A percentile compares a stretch with the other conserved stretches of the same genome.
Conservation (phyloP, 2,797 vertebrate species). For the Chaunax sp. region DNA sequence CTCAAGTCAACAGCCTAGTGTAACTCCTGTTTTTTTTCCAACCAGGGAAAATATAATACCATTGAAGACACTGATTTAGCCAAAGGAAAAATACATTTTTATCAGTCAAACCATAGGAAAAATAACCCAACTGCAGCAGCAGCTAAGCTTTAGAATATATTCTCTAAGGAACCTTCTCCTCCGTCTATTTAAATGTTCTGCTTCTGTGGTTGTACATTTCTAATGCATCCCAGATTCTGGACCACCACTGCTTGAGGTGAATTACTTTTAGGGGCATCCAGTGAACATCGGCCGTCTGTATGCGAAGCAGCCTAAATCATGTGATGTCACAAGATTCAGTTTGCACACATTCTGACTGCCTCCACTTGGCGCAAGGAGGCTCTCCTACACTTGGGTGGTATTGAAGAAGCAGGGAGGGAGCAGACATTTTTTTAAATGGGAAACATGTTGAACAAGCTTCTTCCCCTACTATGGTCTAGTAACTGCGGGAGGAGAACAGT, state of each 20-base stretch:
- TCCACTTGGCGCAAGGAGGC: slow-evolving; percentile 62
- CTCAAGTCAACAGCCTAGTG: background rate
- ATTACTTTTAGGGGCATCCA: slow-evolving; percentile 52
- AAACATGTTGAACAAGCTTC: slow-evolving; percentile 87
- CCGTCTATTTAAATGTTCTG: slow-evolving; percentile 48
- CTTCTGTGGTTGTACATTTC: slow-evolving; percentile 57
- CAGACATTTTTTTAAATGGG: slow-evolving; percentile 67
- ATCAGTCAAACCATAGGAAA: slow-evolving; percentile 14
- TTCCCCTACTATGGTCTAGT: slow-evolving; percentile 80
- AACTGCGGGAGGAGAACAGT: slow-evolving; percentile 82
- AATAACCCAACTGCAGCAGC: slow-evolving; percentile 10
- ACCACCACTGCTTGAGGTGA: slow-evolving; percentile 72
- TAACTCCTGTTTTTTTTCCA: background rate
- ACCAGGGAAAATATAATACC: background rate
- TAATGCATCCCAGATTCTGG: slow-evolving; percentile 72
- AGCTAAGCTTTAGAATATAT: slow-evolving; percentile 4
- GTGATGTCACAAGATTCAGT: slow-evolving; percentile 80
- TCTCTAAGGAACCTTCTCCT: slow-evolving; percentile 19
- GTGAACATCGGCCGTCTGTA: slow-evolving; percentile 67
- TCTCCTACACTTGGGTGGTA: slow-evolving; percentile 84
- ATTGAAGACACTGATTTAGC: slow-evolving; percentile 2
- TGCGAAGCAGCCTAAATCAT: slow-evolving; percentile 80
- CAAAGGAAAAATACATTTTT: slow-evolving; percentile 1
- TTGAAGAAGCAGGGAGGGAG: slow-evolving; percentile 65
- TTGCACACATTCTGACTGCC: slow-evolving; percentile 54